Conservation (phyloP, 2,113 vertebrate genomes). For the Hippolais icterina region DNA sequence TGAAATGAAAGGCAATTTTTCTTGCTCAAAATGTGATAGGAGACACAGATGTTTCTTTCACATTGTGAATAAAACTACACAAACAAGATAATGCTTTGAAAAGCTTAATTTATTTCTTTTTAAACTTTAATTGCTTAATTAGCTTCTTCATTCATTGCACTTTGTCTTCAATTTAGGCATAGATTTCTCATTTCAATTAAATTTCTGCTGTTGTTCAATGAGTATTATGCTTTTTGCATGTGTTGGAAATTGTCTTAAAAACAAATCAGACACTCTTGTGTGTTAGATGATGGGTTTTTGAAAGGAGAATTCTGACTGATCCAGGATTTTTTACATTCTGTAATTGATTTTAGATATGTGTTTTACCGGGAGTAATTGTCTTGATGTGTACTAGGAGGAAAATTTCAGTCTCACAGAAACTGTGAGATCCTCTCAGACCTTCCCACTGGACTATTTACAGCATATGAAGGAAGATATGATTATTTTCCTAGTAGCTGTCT, state of each 20-base stretch:
- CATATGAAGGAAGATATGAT: background rate
- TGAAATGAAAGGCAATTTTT: background rate
- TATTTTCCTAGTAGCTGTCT: background rate
- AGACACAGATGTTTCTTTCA: background rate
- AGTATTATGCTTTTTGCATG: background rate
- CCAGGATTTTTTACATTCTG: background rate
- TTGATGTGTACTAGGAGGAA: background rate
- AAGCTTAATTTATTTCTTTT: background rate
- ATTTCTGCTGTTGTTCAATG: background rate
- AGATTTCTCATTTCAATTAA: background rate
- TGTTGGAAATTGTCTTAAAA: conserved; percentile 7
- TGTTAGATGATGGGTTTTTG: background rate
- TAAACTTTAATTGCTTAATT: background rate
- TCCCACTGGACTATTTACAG: background rate
- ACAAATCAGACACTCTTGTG: background rate
- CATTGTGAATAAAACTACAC: background rate
- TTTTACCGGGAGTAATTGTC: background rate
- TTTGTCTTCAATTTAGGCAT: background rate
- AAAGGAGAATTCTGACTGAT: background rate
- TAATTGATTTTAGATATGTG: conserved; percentile 18
- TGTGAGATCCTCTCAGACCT: background rate
- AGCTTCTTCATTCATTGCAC: background rate
- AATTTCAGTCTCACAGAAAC: background rate
- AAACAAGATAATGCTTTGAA: background rate
- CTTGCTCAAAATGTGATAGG: background rate